Conservation (phyloP, 1,140 invertebrate genomes). For the Neodiprion pinetum region DNA sequence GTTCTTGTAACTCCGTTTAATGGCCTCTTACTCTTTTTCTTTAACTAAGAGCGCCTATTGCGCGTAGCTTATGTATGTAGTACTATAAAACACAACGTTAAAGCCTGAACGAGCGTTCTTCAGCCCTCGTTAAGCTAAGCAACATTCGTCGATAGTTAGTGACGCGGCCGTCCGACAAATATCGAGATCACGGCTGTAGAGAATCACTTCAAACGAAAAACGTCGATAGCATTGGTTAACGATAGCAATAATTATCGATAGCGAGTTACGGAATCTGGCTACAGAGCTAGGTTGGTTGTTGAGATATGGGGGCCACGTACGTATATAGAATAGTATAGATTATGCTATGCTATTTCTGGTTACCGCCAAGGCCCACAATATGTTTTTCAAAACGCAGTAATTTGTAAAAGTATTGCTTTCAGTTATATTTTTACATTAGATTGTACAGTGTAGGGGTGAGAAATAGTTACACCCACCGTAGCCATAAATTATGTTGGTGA, state of each 20-base stretch:
- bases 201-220: slow-evolving; percentile 37
- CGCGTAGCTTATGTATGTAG: too few relatives aligned
- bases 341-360: slow-evolving; percentile 5
- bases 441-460: slow-evolving; percentile 29
- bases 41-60: too few relatives aligned
- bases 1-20: too few relatives aligned
- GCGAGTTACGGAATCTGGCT: background rate
- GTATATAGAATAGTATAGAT: slow-evolving; percentile 5
- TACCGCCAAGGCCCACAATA: slow-evolving; percentile 6
- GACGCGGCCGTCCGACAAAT: too few relatives aligned
- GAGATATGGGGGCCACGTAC: slow-evolving; percentile 1
- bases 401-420: slow-evolving; percentile 9
- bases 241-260: slow-evolving; percentile 54
- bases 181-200: too few relatives aligned
- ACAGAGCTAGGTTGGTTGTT: background rate
- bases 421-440: slow-evolving; percentile 40
- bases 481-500: slow-evolving; percentile 29
- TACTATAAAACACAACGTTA: too few relatives aligned
- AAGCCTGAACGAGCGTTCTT: too few relatives aligned
- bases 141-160: too few relatives aligned
- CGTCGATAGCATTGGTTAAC: slow-evolving; percentile 39
- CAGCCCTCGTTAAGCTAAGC: too few relatives aligned
- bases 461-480: slow-evolving; percentile 17
- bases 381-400: background rate
- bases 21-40: too few relatives aligned